These are phyloP conservation scores for Paramisgurnus dabryanus DNA, from an alignment of 2,113 vertebrate species.

Conservation along the genomic window DNA sequence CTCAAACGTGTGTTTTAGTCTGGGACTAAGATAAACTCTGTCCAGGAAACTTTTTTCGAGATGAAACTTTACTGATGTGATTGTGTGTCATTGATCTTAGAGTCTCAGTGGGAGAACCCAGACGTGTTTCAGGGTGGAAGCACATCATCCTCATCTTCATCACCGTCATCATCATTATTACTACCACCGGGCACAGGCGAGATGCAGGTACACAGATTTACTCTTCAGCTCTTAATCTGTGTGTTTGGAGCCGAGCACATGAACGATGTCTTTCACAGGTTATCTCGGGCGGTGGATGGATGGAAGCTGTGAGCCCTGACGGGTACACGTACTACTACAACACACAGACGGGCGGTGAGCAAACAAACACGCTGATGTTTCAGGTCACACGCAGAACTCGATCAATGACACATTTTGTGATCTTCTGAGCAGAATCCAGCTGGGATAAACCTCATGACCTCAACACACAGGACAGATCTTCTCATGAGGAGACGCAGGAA, in stretches of 20 bases:
- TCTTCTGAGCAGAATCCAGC: constrained; percentile 79
- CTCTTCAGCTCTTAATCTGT: neutral
- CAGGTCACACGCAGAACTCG: neutral
- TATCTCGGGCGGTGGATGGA: constrained; percentile 72
- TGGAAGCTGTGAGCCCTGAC: constrained; percentile 86
- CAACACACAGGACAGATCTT: constrained; percentile 11
- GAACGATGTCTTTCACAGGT: constrained; percentile 46
- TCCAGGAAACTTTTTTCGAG: too few species aligned
- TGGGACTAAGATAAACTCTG: too few species aligned
- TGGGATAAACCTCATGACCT: constrained; percentile 89
- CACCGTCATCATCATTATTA: too few species aligned
- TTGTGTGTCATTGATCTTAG: constrained; percentile 51
- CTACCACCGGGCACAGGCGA: neutral
- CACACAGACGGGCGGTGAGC: constrained; percentile 84
- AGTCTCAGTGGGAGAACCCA: constrained; percentile 74
- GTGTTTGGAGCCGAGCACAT: neutral
- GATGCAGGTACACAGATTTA: constrained; percentile 53
- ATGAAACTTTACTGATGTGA: neutral
- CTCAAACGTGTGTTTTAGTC: too few species aligned
- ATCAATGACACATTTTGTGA: neutral
- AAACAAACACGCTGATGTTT: neutral
- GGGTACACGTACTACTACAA: constrained; percentile 93
- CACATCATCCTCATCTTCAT: constrained; percentile 2
- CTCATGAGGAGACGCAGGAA: constrained; percentile 34
- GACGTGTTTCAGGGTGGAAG: constrained; percentile 46